Conservation (phyloP, 2,113 vertebrate species). For the Salminus brasiliensis region DNA sequence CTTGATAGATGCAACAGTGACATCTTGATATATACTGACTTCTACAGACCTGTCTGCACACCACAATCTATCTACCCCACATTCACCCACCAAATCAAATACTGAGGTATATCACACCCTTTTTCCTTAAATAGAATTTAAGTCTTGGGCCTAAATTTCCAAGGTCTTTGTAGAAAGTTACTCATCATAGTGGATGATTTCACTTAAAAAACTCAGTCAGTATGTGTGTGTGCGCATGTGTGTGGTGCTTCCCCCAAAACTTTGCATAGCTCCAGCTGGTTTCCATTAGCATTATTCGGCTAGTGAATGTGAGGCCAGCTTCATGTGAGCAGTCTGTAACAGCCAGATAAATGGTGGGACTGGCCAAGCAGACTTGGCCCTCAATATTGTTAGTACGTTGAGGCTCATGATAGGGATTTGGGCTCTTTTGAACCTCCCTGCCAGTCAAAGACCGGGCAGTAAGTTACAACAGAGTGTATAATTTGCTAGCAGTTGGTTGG, state of each 20-base stretch:
- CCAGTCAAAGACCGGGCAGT: slow-evolving; percentile 2
- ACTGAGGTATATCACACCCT: too few relatives aligned
- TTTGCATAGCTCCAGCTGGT: slow-evolving; percentile 70
- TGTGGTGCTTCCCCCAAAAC: slow-evolving; percentile 52
- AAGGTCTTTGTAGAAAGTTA: too few relatives aligned
- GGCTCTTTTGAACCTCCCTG: slow-evolving; percentile 28
- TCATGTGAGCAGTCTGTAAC: slow-evolving; percentile 65
- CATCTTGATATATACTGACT: too few relatives aligned
- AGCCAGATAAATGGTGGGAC: slow-evolving; percentile 68
- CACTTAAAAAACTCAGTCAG: background rate
- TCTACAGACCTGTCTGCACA: too few relatives aligned
- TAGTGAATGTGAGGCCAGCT: slow-evolving; percentile 61
- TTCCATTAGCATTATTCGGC: slow-evolving; percentile 75
- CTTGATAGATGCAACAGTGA: too few relatives aligned
- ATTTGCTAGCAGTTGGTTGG: background rate
- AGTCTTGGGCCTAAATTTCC: too few relatives aligned
- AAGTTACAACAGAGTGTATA: background rate
- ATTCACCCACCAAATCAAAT: too few relatives aligned
- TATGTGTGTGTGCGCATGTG: slow-evolving; percentile 40
- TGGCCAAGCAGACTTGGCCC: slow-evolving; percentile 55
- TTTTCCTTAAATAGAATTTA: too few relatives aligned
- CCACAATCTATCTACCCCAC: too few relatives aligned
- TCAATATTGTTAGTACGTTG: slow-evolving; percentile 51
- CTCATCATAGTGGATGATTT: slow-evolving; percentile 47
- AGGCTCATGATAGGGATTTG: slow-evolving; percentile 63